Evolutionary conservation across 1,140 invertebrate genomes (phyloP).

Genomic region (Drosophila guanche): DNA sequence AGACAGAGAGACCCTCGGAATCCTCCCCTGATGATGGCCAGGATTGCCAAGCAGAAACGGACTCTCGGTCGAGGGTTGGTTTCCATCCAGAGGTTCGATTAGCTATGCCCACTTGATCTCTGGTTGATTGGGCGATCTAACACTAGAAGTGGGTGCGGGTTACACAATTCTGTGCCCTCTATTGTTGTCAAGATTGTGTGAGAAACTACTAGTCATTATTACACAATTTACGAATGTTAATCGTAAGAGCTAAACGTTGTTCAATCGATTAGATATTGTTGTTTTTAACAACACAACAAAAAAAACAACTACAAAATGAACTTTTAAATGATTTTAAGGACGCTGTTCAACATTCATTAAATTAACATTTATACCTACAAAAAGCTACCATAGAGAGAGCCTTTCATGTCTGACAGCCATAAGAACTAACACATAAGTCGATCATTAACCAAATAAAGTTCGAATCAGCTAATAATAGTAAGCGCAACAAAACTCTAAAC

Average conservation of each 20-base stretch:
- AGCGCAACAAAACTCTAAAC: background rate
- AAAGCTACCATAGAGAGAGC: too few species aligned
- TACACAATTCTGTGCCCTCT: constrained; percentile 3
- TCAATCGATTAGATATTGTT: too few species aligned
- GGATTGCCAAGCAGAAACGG: constrained; percentile 11
- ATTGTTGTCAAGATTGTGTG: background rate
- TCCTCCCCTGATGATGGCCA: constrained; percentile 17
- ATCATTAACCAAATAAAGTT: too few species aligned
- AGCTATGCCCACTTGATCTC: constrained; percentile 73
- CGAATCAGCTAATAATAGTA: background rate
- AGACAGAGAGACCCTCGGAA: constrained; percentile 2
- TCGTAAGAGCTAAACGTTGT: too few species aligned
- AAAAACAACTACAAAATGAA: too few species aligned
- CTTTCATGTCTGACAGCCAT: too few species aligned
- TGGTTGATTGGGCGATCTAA: constrained; percentile 59
- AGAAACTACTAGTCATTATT: background rate
- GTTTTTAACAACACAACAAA: too few species aligned
- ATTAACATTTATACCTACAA: too few species aligned
- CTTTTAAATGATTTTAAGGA: too few species aligned
- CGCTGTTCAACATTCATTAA: too few species aligned
- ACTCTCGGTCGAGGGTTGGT: constrained; percentile 25
- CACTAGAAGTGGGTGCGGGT: background rate
- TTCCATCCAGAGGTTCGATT: constrained; percentile 54
- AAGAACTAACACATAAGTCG: too few species aligned
- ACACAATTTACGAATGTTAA: too few species aligned